These are phyloP conservation scores for Lophotis ruficrista DNA, from an alignment of 2,113 vertebrate species.

Conservation along the genomic window DNA sequence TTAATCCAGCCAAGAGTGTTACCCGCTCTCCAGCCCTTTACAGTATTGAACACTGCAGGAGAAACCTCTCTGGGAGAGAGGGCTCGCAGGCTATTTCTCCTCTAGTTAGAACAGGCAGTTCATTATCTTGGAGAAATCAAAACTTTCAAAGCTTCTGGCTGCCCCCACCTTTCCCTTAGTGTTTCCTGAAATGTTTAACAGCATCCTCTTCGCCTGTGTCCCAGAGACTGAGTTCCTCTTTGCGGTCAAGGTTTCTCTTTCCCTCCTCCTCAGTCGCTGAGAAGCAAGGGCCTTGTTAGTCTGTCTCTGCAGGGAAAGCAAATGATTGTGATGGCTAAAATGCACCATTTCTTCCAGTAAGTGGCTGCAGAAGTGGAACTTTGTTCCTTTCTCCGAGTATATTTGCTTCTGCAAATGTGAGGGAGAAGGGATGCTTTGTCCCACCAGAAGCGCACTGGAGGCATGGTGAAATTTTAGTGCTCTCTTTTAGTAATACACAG, in stretches of 20 bases:
- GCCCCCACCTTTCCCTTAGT: neutral
- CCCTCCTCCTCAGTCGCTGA: neutral
- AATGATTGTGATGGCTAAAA: neutral
- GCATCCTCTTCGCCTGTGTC: neutral
- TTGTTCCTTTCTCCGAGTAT: neutral
- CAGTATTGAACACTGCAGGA: fast-evolving
- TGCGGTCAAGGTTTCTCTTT: neutral
- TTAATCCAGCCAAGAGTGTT: neutral
- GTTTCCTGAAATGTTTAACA: conserved; percentile 41
- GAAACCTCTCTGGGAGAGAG: neutral
- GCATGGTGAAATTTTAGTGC: neutral
- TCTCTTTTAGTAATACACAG: neutral
- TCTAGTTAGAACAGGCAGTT: neutral
- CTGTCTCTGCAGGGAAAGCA: neutral
- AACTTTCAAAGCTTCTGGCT: neutral
- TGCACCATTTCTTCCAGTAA: neutral
- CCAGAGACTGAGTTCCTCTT: conserved; percentile 15
- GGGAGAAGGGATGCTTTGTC: neutral
- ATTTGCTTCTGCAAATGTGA: neutral
- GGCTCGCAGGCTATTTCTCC: neutral
- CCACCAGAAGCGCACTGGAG: neutral
- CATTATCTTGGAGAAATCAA: neutral
- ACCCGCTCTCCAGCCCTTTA: neutral
- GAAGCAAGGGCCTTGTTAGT: neutral
- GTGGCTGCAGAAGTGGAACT: neutral